A percentile compares a stretch with the other conserved stretches of the same genome.
These are phyloP conservation scores for Drosophila leontia DNA, from an alignment of 1,140 invertebrate species.

Conservation along the genomic window DNA sequence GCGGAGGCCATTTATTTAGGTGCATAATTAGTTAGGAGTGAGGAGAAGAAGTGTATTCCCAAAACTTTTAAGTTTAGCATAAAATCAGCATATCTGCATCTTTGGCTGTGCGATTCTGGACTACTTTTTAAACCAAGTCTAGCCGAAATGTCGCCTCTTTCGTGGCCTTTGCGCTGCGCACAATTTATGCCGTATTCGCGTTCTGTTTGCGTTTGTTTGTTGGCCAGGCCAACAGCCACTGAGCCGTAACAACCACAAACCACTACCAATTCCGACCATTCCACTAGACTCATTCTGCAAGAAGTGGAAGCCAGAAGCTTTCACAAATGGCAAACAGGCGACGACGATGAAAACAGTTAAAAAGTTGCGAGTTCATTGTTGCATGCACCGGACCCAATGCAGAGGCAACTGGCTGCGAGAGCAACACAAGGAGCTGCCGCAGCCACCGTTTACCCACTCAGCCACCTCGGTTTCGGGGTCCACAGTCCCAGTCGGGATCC, in stretches of 20 bases:
- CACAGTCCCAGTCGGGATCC: constrained; percentile 3
- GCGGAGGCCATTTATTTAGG: constrained; percentile 45
- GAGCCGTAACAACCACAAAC: constrained; percentile 58
- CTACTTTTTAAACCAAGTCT: constrained; percentile 56
- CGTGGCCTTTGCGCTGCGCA: constrained; percentile 64
- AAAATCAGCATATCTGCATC: constrained; percentile 58
- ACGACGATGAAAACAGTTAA: constrained; percentile 72
- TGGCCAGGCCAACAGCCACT: constrained; percentile 61
- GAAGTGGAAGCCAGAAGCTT: constrained; percentile 66
- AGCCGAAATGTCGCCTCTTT: constrained; percentile 62
- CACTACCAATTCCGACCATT: constrained; percentile 39
- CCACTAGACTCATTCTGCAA: constrained; percentile 57
- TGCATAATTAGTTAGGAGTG: constrained; percentile 43
- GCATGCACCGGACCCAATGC: constrained; percentile 60
- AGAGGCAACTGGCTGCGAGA: constrained; percentile 16
- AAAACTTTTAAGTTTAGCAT: constrained; percentile 28
- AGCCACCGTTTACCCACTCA: constrained; percentile 60
- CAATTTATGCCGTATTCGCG: constrained; percentile 61
- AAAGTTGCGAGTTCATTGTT: constrained; percentile 81
- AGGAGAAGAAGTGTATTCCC: constrained; percentile 9
- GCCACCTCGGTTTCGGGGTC: constrained; percentile 9
- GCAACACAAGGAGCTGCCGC: constrained; percentile 29
- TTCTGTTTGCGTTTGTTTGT: constrained; percentile 22
- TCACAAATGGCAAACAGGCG: constrained; percentile 78
- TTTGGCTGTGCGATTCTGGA: constrained; percentile 53